These are phyloP conservation scores for Menura novaehollandiae DNA, from an alignment of 2,113 vertebrate species.

Conservation along the genomic window DNA sequence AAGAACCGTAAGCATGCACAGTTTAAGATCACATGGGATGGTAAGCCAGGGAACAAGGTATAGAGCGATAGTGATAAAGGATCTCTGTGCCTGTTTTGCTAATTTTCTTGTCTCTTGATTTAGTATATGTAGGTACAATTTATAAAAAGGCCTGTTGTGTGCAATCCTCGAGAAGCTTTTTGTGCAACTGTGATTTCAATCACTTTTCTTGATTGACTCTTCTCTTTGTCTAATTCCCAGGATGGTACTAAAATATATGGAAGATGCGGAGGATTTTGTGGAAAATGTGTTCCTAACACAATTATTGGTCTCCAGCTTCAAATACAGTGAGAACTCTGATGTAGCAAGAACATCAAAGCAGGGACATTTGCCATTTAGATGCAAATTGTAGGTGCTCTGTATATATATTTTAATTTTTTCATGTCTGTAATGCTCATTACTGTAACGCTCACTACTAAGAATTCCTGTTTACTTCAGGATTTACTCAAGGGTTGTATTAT, in stretches of 20 bases:
- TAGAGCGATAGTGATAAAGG: not conserved
- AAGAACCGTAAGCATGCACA: not conserved
- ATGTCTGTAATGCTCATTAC: not conserved
- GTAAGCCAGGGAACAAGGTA: not conserved
- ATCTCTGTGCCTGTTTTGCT: not conserved
- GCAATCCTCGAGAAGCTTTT: not conserved
- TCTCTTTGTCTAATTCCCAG: conserved; percentile 67
- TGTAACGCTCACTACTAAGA: not conserved
- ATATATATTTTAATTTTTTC: not conserved
- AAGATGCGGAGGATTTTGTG: conserved; percentile 95
- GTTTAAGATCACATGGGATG: not conserved
- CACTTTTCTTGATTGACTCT: not conserved
- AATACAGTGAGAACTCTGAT: conserved; percentile 70
- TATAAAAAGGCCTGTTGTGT: not conserved
- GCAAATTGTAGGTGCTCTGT: conserved; percentile 48
- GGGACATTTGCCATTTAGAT: not conserved
- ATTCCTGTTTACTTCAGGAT: not conserved
- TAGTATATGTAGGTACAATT: not conserved
- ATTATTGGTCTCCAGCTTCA: conserved; percentile 84
- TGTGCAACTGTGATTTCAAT: not conserved
- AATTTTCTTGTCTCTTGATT: not conserved
- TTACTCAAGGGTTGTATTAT: not conserved
- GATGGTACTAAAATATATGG: conserved; percentile 92
- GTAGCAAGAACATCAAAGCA: not conserved
- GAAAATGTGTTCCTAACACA: conserved; percentile 89